phyloP scores from a whole-genome alignment of 1,140 invertebrate genomes.

The Trachymyrmex septentrionalis region DNA sequence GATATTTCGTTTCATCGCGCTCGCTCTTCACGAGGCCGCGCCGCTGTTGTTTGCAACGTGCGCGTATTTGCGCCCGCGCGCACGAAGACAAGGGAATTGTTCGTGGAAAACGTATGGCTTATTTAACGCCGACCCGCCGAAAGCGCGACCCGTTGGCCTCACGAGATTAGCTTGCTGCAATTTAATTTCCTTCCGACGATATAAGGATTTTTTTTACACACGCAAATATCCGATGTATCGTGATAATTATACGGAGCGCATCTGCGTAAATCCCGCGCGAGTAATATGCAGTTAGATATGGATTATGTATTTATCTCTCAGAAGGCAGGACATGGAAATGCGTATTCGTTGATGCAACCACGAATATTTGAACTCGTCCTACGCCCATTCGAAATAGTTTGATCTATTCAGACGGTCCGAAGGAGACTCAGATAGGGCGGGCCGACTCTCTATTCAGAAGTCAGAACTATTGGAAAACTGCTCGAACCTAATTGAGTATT shows the following conservation, averaged over 20 bases:
- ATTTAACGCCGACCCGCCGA: background rate
- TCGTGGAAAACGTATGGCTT: conserved; percentile 6
- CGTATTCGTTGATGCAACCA: conserved; percentile 27
- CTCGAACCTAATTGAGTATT: conserved; percentile 64
- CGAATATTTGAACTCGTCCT: conserved; percentile 45
- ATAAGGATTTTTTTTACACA: background rate
- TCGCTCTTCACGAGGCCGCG: conserved; percentile 29
- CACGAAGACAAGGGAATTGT: conserved; percentile 33
- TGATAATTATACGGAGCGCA: background rate
- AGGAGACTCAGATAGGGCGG: conserved; percentile 59
- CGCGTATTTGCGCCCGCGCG: background rate
- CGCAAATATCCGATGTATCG: background rate
- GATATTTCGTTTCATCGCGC: conserved; percentile 60
- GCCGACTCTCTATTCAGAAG: conserved; percentile 46
- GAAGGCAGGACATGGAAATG: background rate
- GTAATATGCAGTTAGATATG: background rate
- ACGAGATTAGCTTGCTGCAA: background rate
- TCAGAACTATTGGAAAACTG: conserved; percentile 64
- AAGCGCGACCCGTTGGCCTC: background rate
- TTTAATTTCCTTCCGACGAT: background rate
- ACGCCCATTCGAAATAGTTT: conserved; percentile 60
- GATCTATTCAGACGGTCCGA: conserved; percentile 52
- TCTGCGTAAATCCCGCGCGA: background rate
- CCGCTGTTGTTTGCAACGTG: background rate
- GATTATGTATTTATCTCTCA: conserved; percentile 19